Evolutionary conservation across 2,113 vertebrate genomes (phyloP), one percentile per base, ranked within the genome.

Genomic region (Chloropsis cyanopogon): DNA sequence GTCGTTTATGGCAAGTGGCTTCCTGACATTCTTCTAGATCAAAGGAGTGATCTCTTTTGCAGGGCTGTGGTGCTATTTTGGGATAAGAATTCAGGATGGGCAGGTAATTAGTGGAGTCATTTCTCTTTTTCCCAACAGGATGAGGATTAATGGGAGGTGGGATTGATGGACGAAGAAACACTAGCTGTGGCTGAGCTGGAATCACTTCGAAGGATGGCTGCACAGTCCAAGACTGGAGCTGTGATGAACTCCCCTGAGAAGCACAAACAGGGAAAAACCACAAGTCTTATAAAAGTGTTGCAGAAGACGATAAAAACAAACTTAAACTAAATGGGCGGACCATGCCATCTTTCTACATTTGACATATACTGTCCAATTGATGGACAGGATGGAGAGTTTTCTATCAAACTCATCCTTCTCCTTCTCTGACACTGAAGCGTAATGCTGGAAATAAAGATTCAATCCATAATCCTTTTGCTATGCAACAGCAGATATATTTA

Each of bases 41-140:
- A 57, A 90, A 93, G 66, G 96, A 88, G 46, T 97, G 95, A 91
- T 96, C 83, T 90, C 98, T 96, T 92, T 99, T 98, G 76, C 98
- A 97, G 21, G 98, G 98, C 63, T 98, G 98, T 4, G 98, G 98
- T 52, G 98, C 98, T 54, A 99, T 99, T 98, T 98, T 99, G 70
- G 98, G 97, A 69, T 98, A 99, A 47, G 98, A 98, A 92, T 99
- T 99, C 60, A 98, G 95, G 83, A 98, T 98, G 52, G 98, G 98
- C 94, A 97, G 82, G 96, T 98, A 98, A 93, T 98, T 98, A 97
- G 97, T 97, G 64, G 98, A 98, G 87, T 98, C 97, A 22, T 82
- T 96, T 56, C 82, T 96, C 80, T 98, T 98, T 79, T 98, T 98
- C 18, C 96, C 94, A 66, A 66, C 16, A 24, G 90, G 89, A 47